Evolutionary conservation across 2,888 invertebrate genomes (phyloP).

Genomic region (Euspilapteryx auroguttella): DNA sequence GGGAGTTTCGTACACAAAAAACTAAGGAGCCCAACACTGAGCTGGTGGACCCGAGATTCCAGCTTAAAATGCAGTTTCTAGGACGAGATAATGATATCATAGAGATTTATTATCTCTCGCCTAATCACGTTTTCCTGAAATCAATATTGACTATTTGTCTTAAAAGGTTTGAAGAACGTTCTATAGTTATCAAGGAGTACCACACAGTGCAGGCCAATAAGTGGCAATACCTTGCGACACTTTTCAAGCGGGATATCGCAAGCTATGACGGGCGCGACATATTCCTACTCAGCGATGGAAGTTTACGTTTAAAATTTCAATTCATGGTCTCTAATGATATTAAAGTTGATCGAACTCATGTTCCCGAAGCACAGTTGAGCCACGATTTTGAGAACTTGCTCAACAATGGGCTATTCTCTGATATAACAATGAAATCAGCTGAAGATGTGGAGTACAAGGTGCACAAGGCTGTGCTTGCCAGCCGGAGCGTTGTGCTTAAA

Average conservation of each 20-base stretch:
- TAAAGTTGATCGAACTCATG: constrained; percentile 24
- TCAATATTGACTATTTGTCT: constrained; percentile 36
- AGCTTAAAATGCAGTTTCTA: constrained; percentile 42
- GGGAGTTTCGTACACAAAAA: constrained; percentile 37
- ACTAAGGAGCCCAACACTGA: constrained; percentile 18
- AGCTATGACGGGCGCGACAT: constrained; percentile 30
- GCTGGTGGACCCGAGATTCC: constrained; percentile 22
- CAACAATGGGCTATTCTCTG: constrained; percentile 35
- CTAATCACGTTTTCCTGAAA: constrained; percentile 36
- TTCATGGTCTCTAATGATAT: constrained; percentile 45
- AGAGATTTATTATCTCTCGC: constrained; percentile 40
- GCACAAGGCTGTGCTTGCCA: constrained; percentile 43
- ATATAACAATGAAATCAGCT: constrained; percentile 38
- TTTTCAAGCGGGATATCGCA: constrained; percentile 36
- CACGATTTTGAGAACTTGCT: constrained; percentile 40
- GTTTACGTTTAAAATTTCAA: constrained; percentile 37
- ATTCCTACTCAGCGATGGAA: constrained; percentile 36
- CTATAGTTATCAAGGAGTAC: constrained; percentile 40
- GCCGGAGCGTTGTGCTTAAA: constrained; percentile 39
- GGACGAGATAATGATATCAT: constrained; percentile 42
- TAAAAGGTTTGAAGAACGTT: constrained; percentile 42
- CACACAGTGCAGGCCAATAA: constrained; percentile 42
- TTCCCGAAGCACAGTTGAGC: constrained; percentile 33
- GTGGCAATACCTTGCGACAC: constrained; percentile 44
- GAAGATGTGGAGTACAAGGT: constrained; percentile 38